Evolutionary conservation across 1,140 invertebrate species (phyloP), one percentile per base, ranked within the genome.

Genomic region (Heliconius nattereri): DNA sequence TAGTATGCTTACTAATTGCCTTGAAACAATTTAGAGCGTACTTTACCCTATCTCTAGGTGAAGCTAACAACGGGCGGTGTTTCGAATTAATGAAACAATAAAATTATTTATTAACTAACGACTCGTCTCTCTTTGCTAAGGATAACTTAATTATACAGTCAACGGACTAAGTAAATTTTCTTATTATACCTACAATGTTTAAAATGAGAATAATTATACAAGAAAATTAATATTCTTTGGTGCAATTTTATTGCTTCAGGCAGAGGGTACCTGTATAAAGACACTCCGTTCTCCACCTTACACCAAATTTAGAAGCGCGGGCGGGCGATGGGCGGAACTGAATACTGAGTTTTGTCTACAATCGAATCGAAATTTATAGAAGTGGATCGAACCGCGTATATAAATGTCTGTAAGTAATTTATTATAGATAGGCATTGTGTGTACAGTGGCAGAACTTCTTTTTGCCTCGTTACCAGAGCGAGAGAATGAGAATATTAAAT

Each of bases 1-100:
- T 29, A 26, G 29, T 66, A 66, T 29, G 60, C 60, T 66, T 26
- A 8, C 60, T 66, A 66, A 66, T 66, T 66, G 11, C 60, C 26
- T 66, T 66, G 26, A 29, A 66, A 29, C 60, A 66, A 66, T 66
- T 66, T 16, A 66, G 60, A 66, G 60, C 60, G 60, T 66, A 66
- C 60, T 66, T 66, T 66, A 66, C 60, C 60, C 60, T 66, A 57
- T 57, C 54, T 66, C 60, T 66, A 66, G 60, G 26, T 66, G 26
- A 66, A 66, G 60, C 23, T 66, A 66, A 66, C 60, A 66, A 66
- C 23, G 13, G 26, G 11, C 23, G 13, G 26, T 23, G 60, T 66
- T 66, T 16, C n/a, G 26, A 66, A 66, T 66, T 66, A 66, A 66
- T 66, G 60, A 26, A 29, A 66, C 60, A 29, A 66, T 66, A 66